Base-by-base conservation (phyloP, 2,797 vertebrate species). In the Oryzias dopingdopingensis region DNA sequence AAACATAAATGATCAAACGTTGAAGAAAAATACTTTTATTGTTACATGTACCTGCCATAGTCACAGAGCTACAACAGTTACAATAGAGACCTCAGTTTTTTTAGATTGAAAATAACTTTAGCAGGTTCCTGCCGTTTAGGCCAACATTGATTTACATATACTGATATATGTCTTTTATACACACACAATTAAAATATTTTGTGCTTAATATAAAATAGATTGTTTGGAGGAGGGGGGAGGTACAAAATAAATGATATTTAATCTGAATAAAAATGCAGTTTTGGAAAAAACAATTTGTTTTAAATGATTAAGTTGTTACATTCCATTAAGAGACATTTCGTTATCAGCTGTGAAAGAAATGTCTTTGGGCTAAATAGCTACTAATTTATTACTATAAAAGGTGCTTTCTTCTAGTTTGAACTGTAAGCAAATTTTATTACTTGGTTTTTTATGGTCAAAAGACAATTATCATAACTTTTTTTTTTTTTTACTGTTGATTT, bases 1-100 rank as follows among this genome's bases (percentile, higher is more conserved):
- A 41, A 67, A 65, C 15, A 15, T 58, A 74, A 73, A 51, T 52
- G 66, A 51, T 47, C 56, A 67, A 61, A 23, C 23, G 56, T 79
- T 89, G 58, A 81, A 77, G 76, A 88, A 89, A 37, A 88, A 89
- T 89, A 84, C 16, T 67, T 88, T 88, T 88, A 89, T 85, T 89
- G 44, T 77, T 70, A 79, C 66, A 80, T 68, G 65, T 77, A 70
- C 74, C 80, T 57, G 69, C 65, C 75, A 80, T 64, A 56, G 65
- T 62, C 72, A 82, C 68, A 63, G 67, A 83, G 66, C 78, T 53
- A 72, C 62, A 81, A 79, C 59, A 65, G 70, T 65, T 54, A 74
- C 73, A 83, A 78, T 55, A 67, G 26, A 59, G 67, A 76, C 42
- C 59, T 58, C 17, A 41, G 32, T 12, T 29, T 22, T 56, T 47